Evolutionary conservation across 2,113 vertebrate species (phyloP).

Genomic region (Scopus umbretta): DNA sequence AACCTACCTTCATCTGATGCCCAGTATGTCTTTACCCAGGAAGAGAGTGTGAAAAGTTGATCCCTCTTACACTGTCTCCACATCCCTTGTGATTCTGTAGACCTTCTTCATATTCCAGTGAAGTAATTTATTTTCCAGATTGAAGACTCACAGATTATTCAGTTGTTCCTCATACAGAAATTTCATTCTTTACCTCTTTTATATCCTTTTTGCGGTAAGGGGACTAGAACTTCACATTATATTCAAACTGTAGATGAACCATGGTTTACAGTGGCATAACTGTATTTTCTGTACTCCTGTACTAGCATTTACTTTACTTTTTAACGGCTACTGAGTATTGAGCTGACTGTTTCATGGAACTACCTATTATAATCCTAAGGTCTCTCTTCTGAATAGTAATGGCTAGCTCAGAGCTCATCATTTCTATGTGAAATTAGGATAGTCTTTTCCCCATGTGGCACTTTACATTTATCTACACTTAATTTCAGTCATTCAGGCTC

Average conservation of each 20-base stretch:
- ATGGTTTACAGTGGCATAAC: background rate
- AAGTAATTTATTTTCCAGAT: background rate
- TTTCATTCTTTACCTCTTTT: background rate
- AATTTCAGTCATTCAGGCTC: conserved; percentile 11
- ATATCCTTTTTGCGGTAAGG: background rate
- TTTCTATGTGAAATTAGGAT: conserved; percentile 33
- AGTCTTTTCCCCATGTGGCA: background rate
- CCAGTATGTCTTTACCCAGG: background rate
- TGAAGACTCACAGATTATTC: background rate
- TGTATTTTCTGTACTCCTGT: background rate
- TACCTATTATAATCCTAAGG: background rate
- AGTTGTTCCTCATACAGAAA: background rate
- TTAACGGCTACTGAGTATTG: background rate
- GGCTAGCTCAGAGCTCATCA: background rate
- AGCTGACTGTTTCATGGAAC: background rate
- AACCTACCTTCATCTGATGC: background rate
- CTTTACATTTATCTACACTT: conserved; percentile 11
- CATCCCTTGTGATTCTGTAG: background rate
- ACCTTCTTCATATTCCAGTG: background rate
- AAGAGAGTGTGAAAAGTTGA: background rate
- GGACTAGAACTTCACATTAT: background rate
- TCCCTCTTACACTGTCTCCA: rapidly evolving
- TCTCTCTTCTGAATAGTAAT: conserved; percentile 37
- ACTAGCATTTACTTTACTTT: background rate
- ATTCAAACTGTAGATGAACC: background rate